Conservation (phyloP, 2,113 vertebrate species). For the Cariama cristata region DNA sequence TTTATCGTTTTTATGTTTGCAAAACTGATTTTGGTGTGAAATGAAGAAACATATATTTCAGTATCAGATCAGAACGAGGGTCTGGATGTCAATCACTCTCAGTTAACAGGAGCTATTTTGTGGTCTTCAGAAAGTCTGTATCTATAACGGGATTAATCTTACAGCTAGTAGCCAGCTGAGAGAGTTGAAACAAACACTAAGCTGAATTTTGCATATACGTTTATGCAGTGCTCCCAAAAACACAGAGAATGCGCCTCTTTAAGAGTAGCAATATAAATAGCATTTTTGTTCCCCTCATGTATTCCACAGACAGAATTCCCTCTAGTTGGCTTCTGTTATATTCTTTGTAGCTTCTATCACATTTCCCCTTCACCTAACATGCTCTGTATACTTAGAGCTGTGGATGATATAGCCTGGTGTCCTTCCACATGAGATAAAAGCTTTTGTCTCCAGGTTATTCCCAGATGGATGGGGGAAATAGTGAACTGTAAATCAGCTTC, state of each 20-base stretch:
- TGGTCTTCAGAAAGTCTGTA: not conserved
- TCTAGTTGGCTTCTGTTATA: not conserved
- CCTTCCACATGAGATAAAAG: not conserved
- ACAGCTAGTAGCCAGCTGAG: not conserved
- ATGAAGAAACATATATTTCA: not conserved
- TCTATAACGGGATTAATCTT: not conserved
- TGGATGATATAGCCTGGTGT: not conserved
- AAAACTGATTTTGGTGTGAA: not conserved
- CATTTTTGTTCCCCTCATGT: accelerated
- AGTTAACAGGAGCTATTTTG: not conserved
- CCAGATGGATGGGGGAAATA: not conserved
- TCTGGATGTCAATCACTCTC: not conserved
- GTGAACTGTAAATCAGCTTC: not conserved
- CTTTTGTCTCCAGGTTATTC: conserved; percentile 24
- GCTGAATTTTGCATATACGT: not conserved
- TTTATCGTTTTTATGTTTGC: not conserved
- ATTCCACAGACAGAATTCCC: not conserved
- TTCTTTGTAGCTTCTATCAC: not conserved
- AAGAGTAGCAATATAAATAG: not conserved
- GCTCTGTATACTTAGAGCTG: not conserved
- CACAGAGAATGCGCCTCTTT: not conserved
- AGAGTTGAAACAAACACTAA: not conserved
- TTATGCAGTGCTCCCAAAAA: not conserved
- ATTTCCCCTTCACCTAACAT: not conserved
- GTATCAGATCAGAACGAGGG: not conserved